A percentile compares a stretch with the other conserved stretches of the same genome.
Conservation (phyloP, 2,113 vertebrate genomes). For the Deroptyus accipitrinus region DNA sequence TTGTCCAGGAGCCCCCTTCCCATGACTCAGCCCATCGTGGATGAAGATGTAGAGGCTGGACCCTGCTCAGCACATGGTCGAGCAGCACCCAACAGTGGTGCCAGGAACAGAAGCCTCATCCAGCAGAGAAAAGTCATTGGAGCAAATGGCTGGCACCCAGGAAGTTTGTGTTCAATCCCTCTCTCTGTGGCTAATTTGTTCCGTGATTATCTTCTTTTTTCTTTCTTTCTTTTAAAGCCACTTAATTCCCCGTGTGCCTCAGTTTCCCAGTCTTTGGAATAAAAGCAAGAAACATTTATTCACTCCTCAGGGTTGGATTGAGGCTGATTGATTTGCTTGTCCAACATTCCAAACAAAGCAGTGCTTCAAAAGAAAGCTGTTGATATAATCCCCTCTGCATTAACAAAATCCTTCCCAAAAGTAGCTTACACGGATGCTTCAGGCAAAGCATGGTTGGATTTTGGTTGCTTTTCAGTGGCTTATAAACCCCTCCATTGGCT, state of each 20-base stretch:
- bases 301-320: background rate
- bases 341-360: background rate
- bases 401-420: slow-evolving; percentile 3
- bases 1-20: background rate
- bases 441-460: background rate
- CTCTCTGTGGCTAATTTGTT: background rate
- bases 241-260: background rate
- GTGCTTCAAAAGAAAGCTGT: background rate
- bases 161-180: background rate
- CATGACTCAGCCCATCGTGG: rapidly evolving
- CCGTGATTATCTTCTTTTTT: background rate
- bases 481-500: background rate
- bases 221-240: background rate
- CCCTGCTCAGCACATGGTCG: rapidly evolving
- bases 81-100: background rate
- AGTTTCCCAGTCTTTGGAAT: background rate
- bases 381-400: background rate
- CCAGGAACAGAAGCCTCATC: rapidly evolving
- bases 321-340: slow-evolving; percentile 22
- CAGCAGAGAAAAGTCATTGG: rapidly evolving
- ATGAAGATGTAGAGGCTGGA: background rate
- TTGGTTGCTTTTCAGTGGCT: background rate
- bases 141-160: rapidly evolving
- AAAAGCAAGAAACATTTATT: background rate
- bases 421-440: background rate